Percentiles rank a stretch among this genome's conserved stretches.
These are phyloP conservation scores for Mycetomoellerius zeteki DNA, from an alignment of 1,140 invertebrate genomes.

Conservation along the genomic window DNA sequence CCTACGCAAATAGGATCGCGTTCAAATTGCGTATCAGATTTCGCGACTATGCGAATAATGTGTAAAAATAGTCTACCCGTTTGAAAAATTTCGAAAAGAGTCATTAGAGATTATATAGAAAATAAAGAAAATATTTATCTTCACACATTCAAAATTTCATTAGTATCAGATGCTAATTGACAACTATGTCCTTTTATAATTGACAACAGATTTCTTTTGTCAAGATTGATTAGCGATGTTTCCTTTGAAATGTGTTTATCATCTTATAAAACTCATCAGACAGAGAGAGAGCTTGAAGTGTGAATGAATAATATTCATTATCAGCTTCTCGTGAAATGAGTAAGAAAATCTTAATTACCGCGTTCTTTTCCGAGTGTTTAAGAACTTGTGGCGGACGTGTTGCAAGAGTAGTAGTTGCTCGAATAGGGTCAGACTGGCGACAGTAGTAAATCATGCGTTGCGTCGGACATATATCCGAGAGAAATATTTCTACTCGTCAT, in stretches of 20 bases:
- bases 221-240: not conserved
- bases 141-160: not conserved
- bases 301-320: not conserved
- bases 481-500: not conserved
- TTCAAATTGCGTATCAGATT: not conserved
- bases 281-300: no score
- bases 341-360: constrained; percentile 10
- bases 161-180: not conserved
- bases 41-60: not conserved
- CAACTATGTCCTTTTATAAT: not conserved
- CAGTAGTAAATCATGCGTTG: constrained; percentile 57
- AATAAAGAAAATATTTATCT: not conserved
- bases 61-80: not conserved
- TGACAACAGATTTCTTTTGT: not conserved
- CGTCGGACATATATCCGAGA: not conserved
- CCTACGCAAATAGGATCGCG: not conserved
- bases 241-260: not conserved
- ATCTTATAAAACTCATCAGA: not conserved
- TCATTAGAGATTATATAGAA: not conserved
- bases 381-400: not conserved
- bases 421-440: constrained; percentile 32
- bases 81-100: constrained; percentile 9
- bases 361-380: constrained; percentile 27
- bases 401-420: constrained; percentile 54
- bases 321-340: not conserved